Conservation (phyloP, 2,113 vertebrate species). For the Lampris incognitus region DNA sequence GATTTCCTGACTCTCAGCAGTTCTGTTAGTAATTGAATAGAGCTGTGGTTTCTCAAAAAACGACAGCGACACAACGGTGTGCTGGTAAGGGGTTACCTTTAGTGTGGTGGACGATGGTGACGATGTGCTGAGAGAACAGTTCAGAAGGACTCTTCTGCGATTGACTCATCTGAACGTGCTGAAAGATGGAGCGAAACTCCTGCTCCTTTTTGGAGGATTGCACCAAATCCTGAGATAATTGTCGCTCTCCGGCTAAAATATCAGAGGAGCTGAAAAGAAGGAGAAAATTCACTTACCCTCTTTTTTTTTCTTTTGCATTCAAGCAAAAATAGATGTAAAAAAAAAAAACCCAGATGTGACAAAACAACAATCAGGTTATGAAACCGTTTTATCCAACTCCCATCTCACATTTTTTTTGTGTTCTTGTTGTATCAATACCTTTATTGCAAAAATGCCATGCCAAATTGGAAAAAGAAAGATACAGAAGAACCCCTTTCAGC, state of each 20-base stretch:
- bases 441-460: too few species aligned
- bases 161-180: constrained; percentile 90
- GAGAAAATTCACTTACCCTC: background rate
- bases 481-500: too few species aligned
- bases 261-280: constrained; percentile 85
- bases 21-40: background rate
- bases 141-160: constrained; percentile 90
- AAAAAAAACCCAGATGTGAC: background rate
- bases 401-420: background rate
- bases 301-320: background rate
- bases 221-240: constrained; percentile 91
- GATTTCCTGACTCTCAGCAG: too few species aligned
- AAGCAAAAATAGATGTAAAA: background rate
- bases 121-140: constrained; percentile 96
- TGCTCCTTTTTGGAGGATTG: constrained; percentile 94
- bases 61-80: background rate
- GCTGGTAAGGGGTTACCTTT: constrained; percentile 84
- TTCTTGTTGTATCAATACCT: too few species aligned
- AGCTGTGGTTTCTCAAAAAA: background rate
- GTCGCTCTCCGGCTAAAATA: constrained; percentile 91
- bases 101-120: constrained; percentile 95
- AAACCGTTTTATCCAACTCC: background rate
- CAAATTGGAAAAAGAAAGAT: too few species aligned
- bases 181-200: constrained; percentile 94
- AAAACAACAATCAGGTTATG: background rate